Conservation (phyloP, 2,113 vertebrate species). For the Rallus limicola region DNA sequence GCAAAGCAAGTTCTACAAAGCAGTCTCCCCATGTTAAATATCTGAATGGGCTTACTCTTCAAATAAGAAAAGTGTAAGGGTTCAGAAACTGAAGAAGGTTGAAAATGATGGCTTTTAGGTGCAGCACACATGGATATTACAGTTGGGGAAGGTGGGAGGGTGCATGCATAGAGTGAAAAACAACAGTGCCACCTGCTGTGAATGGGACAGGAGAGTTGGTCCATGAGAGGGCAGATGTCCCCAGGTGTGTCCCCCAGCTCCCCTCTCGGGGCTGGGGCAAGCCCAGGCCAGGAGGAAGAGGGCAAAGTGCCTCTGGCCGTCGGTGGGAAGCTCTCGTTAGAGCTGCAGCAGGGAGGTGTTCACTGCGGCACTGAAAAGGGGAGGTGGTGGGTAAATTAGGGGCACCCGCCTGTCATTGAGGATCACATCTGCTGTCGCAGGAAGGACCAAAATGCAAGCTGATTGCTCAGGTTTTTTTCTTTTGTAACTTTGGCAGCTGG, state of each 20-base stretch:
- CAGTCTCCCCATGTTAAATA: background rate
- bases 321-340: background rate
- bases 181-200: conserved; percentile 53
- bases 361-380: background rate
- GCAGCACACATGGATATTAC: background rate
- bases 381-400: background rate
- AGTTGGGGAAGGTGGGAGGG: background rate
- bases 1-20: background rate
- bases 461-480: background rate
- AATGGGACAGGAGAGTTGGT: background rate
- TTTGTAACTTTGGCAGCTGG: background rate
- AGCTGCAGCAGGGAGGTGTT: background rate
- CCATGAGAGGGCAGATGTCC: background rate
- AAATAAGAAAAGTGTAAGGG: background rate
- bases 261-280: rapidly evolving
- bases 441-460: background rate
- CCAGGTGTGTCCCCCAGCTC: background rate
- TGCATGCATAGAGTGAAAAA: background rate
- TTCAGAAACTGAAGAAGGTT: background rate
- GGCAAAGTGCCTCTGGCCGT: background rate
- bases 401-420: background rate
- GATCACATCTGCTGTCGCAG: background rate
- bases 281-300: background rate
- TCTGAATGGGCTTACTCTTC: background rate
- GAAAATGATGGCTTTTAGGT: background rate